Percentiles rank a stretch among this genome's conserved stretches.
These are phyloP conservation scores for Arctocebus calabarensis DNA, from an alignment of 2,797 vertebrate species.

Conservation along the genomic window DNA sequence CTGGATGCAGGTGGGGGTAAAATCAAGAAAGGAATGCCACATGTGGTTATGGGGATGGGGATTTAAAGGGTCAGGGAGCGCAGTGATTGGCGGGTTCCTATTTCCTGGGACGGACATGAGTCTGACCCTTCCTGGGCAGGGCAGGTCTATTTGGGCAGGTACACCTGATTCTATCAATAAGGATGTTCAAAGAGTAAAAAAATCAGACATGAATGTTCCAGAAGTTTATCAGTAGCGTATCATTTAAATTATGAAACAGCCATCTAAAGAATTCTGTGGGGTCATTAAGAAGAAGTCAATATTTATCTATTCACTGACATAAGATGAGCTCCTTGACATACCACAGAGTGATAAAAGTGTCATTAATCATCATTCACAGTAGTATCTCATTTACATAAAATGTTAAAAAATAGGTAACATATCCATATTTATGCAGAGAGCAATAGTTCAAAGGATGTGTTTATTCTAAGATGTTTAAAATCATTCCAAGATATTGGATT, in stretches of 20 bases:
- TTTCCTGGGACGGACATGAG: too few relatives aligned
- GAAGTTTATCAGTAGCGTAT: neutral
- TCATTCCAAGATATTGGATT: neutral
- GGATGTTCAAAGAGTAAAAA: neutral
- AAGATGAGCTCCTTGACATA: neutral
- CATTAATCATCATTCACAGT: neutral
- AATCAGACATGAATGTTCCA: neutral
- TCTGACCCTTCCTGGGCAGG: too few relatives aligned
- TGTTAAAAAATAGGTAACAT: neutral
- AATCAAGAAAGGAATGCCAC: too few relatives aligned
- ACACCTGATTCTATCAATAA: neutral
- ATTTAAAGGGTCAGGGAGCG: too few relatives aligned
- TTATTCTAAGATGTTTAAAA: neutral
- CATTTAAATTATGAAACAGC: neutral
- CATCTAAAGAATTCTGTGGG: neutral
- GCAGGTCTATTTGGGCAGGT: too few relatives aligned
- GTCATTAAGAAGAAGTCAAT: neutral
- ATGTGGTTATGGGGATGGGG: too few relatives aligned
- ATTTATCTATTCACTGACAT: neutral
- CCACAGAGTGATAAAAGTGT: neutral
- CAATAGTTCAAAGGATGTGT: neutral
- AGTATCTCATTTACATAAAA: neutral
- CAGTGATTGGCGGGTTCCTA: too few relatives aligned
- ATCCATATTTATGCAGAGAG: neutral
- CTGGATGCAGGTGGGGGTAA: too few relatives aligned